These are phyloP conservation scores for Columba janthina DNA, from an alignment of 2,113 vertebrate species.

Conservation along the genomic window DNA sequence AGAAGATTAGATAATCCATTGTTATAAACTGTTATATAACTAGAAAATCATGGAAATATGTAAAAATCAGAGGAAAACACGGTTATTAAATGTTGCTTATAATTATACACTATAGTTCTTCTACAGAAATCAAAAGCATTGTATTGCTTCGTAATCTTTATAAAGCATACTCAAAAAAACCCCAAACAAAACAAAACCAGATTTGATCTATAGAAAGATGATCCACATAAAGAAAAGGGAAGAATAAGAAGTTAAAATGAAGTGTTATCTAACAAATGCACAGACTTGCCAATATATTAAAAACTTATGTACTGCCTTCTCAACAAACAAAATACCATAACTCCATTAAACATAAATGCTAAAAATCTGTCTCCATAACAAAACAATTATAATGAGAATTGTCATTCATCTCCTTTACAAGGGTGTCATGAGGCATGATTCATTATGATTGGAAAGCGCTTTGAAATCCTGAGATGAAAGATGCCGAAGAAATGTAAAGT, in stretches of 20 bases:
- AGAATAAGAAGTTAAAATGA: background rate
- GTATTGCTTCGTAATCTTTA: background rate
- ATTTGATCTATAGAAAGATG: background rate
- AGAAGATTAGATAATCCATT: background rate
- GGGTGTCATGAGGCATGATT: background rate
- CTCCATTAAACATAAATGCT: background rate
- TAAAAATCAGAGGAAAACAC: background rate
- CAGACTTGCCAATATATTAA: background rate
- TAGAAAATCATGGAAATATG: background rate
- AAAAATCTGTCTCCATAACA: background rate
- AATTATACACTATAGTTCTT: background rate
- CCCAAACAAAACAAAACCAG: background rate
- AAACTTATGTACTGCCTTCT: background rate
- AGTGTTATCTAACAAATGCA: background rate
- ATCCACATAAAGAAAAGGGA: background rate
- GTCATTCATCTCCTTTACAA: background rate
- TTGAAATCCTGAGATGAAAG: conserved; percentile 30
- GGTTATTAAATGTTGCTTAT: background rate
- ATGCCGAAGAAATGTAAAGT: background rate
- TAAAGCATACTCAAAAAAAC: background rate
- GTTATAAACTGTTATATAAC: background rate
- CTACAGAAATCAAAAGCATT: background rate
- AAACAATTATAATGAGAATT: background rate
- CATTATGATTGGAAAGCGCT: background rate
- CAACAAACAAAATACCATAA: background rate